Conservation (phyloP, 1,140 invertebrate species). For the Drosophila tsacasi region DNA sequence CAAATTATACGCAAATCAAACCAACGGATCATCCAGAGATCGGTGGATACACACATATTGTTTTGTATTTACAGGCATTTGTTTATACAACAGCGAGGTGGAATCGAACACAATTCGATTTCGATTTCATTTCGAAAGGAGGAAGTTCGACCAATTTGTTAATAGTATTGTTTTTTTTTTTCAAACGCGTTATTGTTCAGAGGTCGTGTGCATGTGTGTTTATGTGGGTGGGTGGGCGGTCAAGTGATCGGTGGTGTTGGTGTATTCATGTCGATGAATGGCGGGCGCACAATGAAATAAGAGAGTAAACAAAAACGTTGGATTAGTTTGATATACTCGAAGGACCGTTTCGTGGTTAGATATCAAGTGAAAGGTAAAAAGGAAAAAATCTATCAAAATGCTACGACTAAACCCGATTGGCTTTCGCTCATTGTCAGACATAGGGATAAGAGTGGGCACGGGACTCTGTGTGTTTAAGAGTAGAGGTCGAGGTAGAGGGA, state of each 20-base stretch:
- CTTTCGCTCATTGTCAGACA: conserved; percentile 22
- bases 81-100: conserved; percentile 44
- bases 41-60: conserved; percentile 30
- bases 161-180: conserved; percentile 53
- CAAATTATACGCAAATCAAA: conserved; percentile 25
- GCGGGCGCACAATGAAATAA: conserved; percentile 74
- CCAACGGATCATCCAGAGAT: conserved; percentile 31
- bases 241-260: neutral
- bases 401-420: conserved; percentile 41
- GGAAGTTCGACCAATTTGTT: conserved; percentile 58
- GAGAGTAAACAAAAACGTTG: conserved; percentile 77
- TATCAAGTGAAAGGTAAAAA: conserved; percentile 53
- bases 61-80: conserved; percentile 48
- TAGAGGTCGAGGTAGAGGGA: conserved; percentile 1
- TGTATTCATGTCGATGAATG: conserved; percentile 48
- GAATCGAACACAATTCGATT: conserved; percentile 34
- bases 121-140: conserved; percentile 23
- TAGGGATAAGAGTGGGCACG: conserved; percentile 12
- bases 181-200: conserved; percentile 68
- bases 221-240: neutral
- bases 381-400: conserved; percentile 41
- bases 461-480: conserved; percentile 6
- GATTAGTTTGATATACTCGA: conserved; percentile 69
- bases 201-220: conserved; percentile 8
- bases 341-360: conserved; percentile 50